Evolutionary conservation across 2,113 vertebrate species (phyloP), one percentile per base, ranked within the genome.

Genomic region (Gyps fulvus): DNA sequence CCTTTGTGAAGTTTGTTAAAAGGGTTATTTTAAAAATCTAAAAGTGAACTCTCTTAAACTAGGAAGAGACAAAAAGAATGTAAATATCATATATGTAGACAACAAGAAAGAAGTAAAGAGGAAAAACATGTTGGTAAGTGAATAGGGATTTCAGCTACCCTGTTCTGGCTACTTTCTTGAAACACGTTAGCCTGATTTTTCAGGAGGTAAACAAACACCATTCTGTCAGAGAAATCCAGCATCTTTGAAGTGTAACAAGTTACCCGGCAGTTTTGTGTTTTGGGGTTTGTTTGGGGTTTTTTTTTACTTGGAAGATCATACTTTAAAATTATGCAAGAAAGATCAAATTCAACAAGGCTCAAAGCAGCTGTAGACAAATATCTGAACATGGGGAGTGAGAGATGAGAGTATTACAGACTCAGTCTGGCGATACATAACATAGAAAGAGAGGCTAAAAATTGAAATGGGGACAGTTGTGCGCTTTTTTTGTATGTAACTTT

Each of bases 401-500:
- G 67, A 59, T 27, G 45, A 52, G 52, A 71, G 62, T 58, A 19
- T 66, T 82, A 17, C 61, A 80, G 66, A 1, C 49, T 80, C 52
- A 50, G 34, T 36, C 87, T 88, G 81, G 34, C 0, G 10, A 47
- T 84, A 34, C 6, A 0, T 2, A 2, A 29, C 78, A 19, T 20
- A 90, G 17, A 84, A 87, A 84, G 61, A 57, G 36, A 77, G 70
- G 67, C 81, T 87, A 62, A 90, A 96, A 95, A 96, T 59, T 86
- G 93, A 96, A 97, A 97, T 81, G 87, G 79, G 89, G 91, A 85
- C 96, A 90, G 63, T 92, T 92, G 85, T 61, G 57, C 1, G 4
- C 23, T 65, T 83, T 74, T 74, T 79, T 66, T 69, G 2, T 82
- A 80, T 92, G 91, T 95, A 89, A 94, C 93, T 97, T 97, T 96